Base-by-base conservation (phyloP, 2,113 vertebrate species). In the Elachura formosa region DNA sequence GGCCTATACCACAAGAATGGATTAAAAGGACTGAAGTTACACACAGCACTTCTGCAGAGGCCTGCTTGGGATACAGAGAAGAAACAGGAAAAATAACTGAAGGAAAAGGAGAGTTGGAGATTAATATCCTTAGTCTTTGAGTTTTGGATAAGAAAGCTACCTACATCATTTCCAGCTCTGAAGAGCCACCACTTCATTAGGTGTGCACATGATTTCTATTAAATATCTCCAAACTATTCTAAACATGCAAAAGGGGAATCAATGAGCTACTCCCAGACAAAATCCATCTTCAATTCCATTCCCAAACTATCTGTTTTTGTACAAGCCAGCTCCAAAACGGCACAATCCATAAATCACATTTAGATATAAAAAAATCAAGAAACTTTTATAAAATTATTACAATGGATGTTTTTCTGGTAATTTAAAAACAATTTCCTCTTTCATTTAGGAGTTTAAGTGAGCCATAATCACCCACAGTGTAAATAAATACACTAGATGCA, bases 401-500 rank as follows among this genome's bases (percentile, higher is more conserved):
- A 68, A 18, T 24, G 40, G 68, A 59, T 41, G 22, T 41, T 94
- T 77, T 54, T 7, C 18, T 74, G 56, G 52, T 58, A 36, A 84
- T 75, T 72, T 81, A 45, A 64, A 86, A 84, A 8, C 43, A 61
- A 80, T 38, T 43, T 10, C 29, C 41, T 48, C 68, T 74, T 77
- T 31, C 46, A 55, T 74, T 69, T 41, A 81, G 64, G 41, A 26
- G 52, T 10, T 83, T 5, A 94, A 89, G 58, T 56, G 73, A 90
- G 49, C 54, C 48, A 84, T 52, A 78, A 56, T 67, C 67, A 63
- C 38, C 11, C 40, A 40, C 46, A n/a, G 40, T 45, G 72, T 78
- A 90, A 92, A 96, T 56, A 90, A 49, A 84, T 26, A 78, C 2
- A 56, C 23, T 52, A 63, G 82, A 84, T 13, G 45, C 31, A 23